Base-by-base conservation (phyloP, 2,113 vertebrate species). In the Eubucco bourcierii region DNA sequence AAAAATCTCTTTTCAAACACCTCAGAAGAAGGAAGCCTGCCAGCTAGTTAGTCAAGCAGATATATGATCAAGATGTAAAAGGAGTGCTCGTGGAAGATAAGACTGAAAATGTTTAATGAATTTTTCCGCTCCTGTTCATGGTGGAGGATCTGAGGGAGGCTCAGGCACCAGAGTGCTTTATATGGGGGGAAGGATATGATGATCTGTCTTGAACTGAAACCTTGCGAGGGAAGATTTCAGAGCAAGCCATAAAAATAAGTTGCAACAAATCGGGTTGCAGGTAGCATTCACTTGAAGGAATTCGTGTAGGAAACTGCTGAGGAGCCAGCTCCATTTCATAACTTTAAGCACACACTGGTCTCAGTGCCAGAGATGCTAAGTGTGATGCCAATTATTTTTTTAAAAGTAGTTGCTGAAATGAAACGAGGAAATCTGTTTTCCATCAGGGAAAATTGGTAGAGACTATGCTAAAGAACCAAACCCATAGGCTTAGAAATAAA, bases 31-130 rank as follows among this genome's bases (percentile, higher is more conserved):
- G 68, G 65, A 90, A 85, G 63, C 28, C 44, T 84, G 92, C 65
- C 93, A 95, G 85, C 61, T 95, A 84, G 90, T 94, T 95, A 95
- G 80, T 93, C 68, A 93, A 65, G 58, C 87, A 94, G 76, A 94
- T 91, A 91, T 61, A 94, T 68, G 79, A 95, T 94, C 92, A 93
- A 96, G 88, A 96, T 90, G 83, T 90, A 90, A 90, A 94, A 96
- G 31, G 76, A 94, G 74, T 87, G 95, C 70, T 90, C 23, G 44
- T 28, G 65, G 53, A 93, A 91, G 92, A 95, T 95, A 95, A 91
- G 76, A 66, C 17, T 72, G 61, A 90, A 93, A 91, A 90, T 13
- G 13, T 83, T 85, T 93, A 90, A 93, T 88, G 72, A 95, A 65
- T 91, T 95, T 95, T 95, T 93, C 68, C 80, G 84, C 58, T 85